Percentiles rank a stretch among this genome's conserved stretches.
Conservation (phyloP, 30 jellyfish, hydroid and myxozoan genomes). For the Rhopilema esculentum region DNA sequence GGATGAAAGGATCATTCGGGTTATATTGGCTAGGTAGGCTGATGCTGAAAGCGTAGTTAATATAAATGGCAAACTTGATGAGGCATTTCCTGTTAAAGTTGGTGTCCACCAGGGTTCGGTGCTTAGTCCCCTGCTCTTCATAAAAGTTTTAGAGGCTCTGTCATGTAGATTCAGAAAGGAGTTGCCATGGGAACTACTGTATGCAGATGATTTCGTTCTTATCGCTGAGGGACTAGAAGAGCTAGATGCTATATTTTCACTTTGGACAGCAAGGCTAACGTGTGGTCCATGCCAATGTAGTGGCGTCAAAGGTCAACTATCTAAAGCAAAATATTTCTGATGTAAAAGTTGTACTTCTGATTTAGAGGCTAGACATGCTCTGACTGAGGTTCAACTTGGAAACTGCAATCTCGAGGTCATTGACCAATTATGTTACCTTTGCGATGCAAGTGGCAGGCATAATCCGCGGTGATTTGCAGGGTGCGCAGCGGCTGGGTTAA, state of each 20-base stretch:
- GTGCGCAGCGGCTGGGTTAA: background rate
- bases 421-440: background rate
- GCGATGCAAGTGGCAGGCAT: background rate
- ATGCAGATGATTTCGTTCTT: conserved; percentile 13
- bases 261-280: background rate
- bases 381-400: background rate
- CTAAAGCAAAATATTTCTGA: background rate
- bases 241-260: background rate
- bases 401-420: background rate
- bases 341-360: background rate
- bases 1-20: background rate
- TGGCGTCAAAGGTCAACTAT: background rate
- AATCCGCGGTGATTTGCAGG: background rate
- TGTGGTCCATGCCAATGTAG: conserved; percentile 6
- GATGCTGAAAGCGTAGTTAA: background rate
- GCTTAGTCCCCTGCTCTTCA: background rate
- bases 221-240: background rate
- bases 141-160: background rate
- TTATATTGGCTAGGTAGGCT: background rate
- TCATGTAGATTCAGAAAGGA: background rate
- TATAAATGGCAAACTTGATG: background rate
- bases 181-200: conserved; percentile 14
- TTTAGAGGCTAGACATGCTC: background rate
- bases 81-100: background rate
- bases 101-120: conserved; percentile 6